Evolutionary conservation across 2,797 vertebrate species (phyloP).

Genomic region (Acipenser transmontanus): DNA sequence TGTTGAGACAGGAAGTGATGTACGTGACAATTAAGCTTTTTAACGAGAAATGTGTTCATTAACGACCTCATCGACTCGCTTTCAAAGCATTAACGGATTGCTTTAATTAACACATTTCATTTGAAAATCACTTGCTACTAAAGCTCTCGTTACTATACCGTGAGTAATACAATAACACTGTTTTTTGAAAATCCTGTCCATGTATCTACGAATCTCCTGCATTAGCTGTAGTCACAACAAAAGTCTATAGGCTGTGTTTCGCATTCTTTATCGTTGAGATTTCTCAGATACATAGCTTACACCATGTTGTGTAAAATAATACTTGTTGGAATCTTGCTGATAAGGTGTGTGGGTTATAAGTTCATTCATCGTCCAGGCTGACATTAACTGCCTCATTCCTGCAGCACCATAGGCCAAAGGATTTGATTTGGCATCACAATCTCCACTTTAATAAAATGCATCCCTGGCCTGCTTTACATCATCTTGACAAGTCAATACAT

Average conservation of each 20-base stretch:
- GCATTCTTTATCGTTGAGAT: conserved; percentile 46
- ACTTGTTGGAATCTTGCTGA: conserved; percentile 29
- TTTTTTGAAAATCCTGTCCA: too few relatives aligned
- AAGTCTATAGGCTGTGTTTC: neutral
- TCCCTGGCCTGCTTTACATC: conserved; percentile 20
- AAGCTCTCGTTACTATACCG: too few relatives aligned
- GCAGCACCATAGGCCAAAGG: conserved; percentile 22
- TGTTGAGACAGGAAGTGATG: too few relatives aligned
- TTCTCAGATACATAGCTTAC: conserved; percentile 44
- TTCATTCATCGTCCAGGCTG: conserved; percentile 22
- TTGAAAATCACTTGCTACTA: too few relatives aligned
- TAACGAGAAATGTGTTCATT: too few relatives aligned
- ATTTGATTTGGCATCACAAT: conserved; percentile 22
- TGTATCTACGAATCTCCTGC: neutral
- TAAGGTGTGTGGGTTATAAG: conserved; percentile 44
- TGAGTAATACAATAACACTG: too few relatives aligned
- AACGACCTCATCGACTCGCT: too few relatives aligned
- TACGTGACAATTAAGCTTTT: too few relatives aligned
- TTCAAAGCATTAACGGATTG: too few relatives aligned
- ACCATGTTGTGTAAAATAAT: conserved; percentile 49
- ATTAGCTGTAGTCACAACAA: neutral
- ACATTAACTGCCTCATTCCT: conserved; percentile 9
- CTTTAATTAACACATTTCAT: too few relatives aligned
- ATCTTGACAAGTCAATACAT: conserved; percentile 31
- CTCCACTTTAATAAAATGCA: conserved; percentile 24